These are phyloP conservation scores for Hyaena hyaena DNA, from an alignment of 2,113 vertebrate species.

Conservation along the genomic window DNA sequence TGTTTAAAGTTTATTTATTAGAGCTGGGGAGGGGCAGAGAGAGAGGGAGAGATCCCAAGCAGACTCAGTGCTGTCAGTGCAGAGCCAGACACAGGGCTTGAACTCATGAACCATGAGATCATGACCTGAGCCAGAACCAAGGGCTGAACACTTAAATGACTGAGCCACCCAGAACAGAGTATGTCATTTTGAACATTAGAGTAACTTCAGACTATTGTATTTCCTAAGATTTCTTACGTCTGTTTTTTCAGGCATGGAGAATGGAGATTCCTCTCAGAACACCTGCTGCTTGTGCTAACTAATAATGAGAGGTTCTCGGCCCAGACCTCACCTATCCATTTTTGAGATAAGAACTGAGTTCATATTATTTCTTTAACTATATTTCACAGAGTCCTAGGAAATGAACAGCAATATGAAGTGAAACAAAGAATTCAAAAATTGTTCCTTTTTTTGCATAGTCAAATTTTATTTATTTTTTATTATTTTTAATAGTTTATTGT, in stretches of 20 bases:
- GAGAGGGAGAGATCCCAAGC: too few species aligned
- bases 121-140: too few species aligned
- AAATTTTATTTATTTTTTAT: too few species aligned
- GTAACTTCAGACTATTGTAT: background rate
- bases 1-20: too few species aligned
- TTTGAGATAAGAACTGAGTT: background rate
- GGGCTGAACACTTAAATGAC: too few species aligned
- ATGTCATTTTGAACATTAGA: background rate
- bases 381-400: background rate
- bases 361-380: background rate
- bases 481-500: too few species aligned
- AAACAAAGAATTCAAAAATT: background rate
- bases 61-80: too few species aligned
- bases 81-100: too few species aligned
- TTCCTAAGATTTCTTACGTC: background rate
- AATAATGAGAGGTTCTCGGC: background rate
- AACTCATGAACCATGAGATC: too few species aligned
- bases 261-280: background rate
- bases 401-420: background rate
- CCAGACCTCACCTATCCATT: background rate
- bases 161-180: background rate
- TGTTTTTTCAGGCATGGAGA: background rate
- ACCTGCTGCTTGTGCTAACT: background rate
- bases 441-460: background rate
- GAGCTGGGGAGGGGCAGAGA: too few species aligned